Base-by-base conservation (phyloP, 35 echinoderm and acorn worm species). In the Eucidaris tribuloides region DNA sequence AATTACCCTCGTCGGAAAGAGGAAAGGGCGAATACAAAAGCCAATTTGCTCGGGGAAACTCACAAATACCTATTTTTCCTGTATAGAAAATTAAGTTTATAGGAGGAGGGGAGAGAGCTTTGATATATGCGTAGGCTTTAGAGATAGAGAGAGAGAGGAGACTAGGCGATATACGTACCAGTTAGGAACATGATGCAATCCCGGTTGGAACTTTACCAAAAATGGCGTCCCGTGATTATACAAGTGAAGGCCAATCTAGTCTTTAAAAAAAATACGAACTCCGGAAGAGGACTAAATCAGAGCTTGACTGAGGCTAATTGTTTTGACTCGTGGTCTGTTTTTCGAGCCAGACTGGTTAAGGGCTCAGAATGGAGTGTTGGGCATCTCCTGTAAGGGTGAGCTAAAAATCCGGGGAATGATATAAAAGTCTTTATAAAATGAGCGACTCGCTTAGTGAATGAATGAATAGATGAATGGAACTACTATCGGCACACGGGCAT, bases 51-150 rank as follows among this genome's bases (percentile, higher is more conserved):
- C 28, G 39, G 37, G 68, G 68, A 74, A 74, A 74, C 68, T 74
- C 68, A 44, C 68, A 74, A 74, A 74, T 74, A 74, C 68, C 68
- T 42, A 74, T 41, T 74, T 74, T 74, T 74, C 68, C 68, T 74
- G 68, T 42, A 40, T 40, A 74, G 68, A 43, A 74, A 74, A 74
- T 74, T 74, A 74, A 42, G 68, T 22, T 74, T 36, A 74, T 7
- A 20, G 40, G 48, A 64, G 29, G 61, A 64, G 61, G 61, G 61
- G 24, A 64, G 20, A 64, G 56, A 28, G 30, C 13, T 34, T 32
- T 32, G 61, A 64, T 32, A 28, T 28, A 34, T 5, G 68, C 9
- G 68, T 17, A 35, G 68, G 37, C 2, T 27, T 27, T 74, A 41
- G 25, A 74, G 37, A 74, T 38, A 74, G 68, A 64, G 18, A 74